A percentile compares a stretch with the other conserved stretches of the same genome.
phyloP scores from a whole-genome alignment of 2,888 invertebrate species.

The Acanthopleura granulata region DNA sequence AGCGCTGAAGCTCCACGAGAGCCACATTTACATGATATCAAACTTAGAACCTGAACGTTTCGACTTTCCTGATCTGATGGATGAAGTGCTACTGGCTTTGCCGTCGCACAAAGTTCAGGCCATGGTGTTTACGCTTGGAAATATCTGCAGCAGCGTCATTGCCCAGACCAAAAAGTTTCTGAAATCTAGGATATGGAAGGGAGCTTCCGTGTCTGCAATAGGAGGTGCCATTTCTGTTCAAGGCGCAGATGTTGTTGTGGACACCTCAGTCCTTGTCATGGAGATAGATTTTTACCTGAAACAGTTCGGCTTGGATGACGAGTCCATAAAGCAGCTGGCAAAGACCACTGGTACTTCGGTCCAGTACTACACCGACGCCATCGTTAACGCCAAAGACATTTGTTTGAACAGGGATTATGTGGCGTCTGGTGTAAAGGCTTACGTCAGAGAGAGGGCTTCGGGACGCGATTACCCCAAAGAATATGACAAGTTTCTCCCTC shows the following conservation, averaged over 20 bases:
- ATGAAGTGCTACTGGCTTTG: conserved; percentile 30
- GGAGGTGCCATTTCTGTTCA: conserved; percentile 27
- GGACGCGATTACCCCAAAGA: neutral
- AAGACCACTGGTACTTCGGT: conserved; percentile 30
- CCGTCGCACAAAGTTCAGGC: conserved; percentile 33
- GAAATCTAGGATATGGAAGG: neutral
- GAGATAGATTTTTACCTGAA: conserved; percentile 32
- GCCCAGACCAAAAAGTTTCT: neutral
- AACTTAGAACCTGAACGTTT: conserved; percentile 6
- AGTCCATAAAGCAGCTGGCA: conserved; percentile 29
- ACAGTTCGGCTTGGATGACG: conserved; percentile 34
- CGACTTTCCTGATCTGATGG: conserved; percentile 32
- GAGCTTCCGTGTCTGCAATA: neutral
- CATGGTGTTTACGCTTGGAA: conserved; percentile 31
- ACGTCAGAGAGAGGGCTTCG: conserved; percentile 28
- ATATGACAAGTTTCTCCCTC: neutral
- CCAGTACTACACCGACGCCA: conserved; percentile 28
- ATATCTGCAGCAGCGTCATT: conserved; percentile 24
- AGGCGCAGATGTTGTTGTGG: conserved; percentile 27
- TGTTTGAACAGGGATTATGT: conserved; percentile 29
- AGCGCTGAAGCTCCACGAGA: conserved; percentile 9
- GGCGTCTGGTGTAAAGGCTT: conserved; percentile 27
- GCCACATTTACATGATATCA: conserved; percentile 32
- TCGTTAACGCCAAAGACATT: conserved; percentile 33
- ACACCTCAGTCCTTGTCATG: conserved; percentile 28